These are phyloP conservation scores for Ibidorhyncha struthersii DNA, from an alignment of 2,113 vertebrate genomes.

Conservation along the genomic window DNA sequence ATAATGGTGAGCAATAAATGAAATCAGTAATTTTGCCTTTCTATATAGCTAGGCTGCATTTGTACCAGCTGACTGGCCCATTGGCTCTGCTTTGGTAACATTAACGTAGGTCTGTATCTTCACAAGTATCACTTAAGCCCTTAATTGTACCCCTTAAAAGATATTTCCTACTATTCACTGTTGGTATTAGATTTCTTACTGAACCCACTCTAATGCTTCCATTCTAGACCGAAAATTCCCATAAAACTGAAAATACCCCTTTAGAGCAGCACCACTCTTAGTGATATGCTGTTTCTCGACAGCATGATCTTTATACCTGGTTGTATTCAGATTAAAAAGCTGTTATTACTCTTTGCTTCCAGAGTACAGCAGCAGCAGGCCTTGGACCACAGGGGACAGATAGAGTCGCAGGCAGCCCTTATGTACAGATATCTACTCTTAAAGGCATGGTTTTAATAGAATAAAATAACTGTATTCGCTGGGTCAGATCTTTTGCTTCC, in stretches of 20 bases:
- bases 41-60: background rate
- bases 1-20: background rate
- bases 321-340: background rate
- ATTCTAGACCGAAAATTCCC: background rate
- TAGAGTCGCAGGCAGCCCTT: background rate
- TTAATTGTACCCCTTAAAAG: background rate
- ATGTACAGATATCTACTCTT: background rate
- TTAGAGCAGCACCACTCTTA: background rate
- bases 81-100: background rate
- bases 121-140: background rate
- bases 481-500: background rate
- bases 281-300: background rate
- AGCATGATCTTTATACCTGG: background rate
- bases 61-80: background rate
- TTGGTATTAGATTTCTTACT: background rate
- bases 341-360: background rate
- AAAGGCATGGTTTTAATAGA: background rate
- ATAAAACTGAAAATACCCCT: background rate
- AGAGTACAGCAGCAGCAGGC: background rate
- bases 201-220: background rate
- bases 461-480: accelerated
- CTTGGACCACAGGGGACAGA: background rate
- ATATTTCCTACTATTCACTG: background rate
- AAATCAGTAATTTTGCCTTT: background rate
- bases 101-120: background rate